phyloP scores from a whole-genome alignment of 2,888 invertebrate species.

The Liodrosophila aerea region DNA sequence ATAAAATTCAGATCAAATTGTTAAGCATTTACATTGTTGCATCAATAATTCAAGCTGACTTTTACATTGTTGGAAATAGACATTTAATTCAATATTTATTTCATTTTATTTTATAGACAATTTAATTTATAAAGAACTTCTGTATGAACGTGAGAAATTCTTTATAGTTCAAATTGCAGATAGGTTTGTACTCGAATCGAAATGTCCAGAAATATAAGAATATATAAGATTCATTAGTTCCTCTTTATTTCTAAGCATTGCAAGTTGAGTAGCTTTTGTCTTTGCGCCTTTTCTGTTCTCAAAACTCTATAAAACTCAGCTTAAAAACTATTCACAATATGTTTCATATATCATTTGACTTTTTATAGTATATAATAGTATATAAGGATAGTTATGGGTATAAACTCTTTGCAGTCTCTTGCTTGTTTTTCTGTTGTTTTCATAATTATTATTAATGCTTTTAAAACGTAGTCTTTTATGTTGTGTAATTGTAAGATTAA shows the following conservation, averaged over 20 bases:
- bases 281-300: neutral
- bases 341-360: slow-evolving; percentile 33
- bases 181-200: neutral
- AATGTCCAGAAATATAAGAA: neutral
- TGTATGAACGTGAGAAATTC: neutral
- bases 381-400: slow-evolving; percentile 3
- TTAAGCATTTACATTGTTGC: slow-evolving; percentile 15
- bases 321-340: slow-evolving; percentile 39
- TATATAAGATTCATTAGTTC: too few species aligned
- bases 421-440: slow-evolving; percentile 9
- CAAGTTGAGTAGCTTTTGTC: too few species aligned
- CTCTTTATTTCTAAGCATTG: too few species aligned
- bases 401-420: slow-evolving; percentile 69
- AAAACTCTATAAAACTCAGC: slow-evolving; percentile 8
- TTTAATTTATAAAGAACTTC: slow-evolving; percentile 7
- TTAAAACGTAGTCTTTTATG: slow-evolving; percentile 71
- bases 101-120: slow-evolving; percentile 11
- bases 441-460: slow-evolving; percentile 58
- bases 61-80: slow-evolving; percentile 35
- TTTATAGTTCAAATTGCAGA: slow-evolving; percentile 19
- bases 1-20: too few species aligned
- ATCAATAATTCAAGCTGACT: slow-evolving; percentile 44
- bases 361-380: slow-evolving; percentile 7
- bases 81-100: slow-evolving; percentile 15
- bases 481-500: slow-evolving; percentile 44